A percentile compares a stretch with the other conserved stretches of the same genome.
phyloP scores from a whole-genome alignment of 2,888 invertebrate genomes.

The Microctonus aethiopoides region DNA sequence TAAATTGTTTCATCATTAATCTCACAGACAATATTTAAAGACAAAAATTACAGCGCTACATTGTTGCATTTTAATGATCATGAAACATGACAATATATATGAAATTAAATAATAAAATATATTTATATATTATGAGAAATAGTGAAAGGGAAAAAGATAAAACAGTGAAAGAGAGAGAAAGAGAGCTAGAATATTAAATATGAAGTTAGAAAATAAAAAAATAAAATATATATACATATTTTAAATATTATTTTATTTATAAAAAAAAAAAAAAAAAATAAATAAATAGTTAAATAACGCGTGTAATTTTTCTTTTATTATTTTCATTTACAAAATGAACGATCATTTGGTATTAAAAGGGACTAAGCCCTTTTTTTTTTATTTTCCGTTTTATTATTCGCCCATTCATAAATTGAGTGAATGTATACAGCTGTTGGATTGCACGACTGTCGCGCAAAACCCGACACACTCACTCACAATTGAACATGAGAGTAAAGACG shows the following conservation, averaged over 20 bases:
- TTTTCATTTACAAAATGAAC: too few species aligned
- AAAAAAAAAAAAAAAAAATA: too few species aligned
- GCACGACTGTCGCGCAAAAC: background rate
- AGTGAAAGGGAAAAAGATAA: too few species aligned
- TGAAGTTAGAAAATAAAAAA: background rate
- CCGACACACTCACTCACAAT: slow-evolving; percentile 21
- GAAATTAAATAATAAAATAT: background rate
- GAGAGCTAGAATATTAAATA: background rate
- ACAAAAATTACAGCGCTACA: background rate
- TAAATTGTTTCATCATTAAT: background rate
- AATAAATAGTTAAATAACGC: too few species aligned
- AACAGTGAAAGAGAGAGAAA: background rate
- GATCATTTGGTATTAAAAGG: too few species aligned
- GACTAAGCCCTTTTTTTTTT: slow-evolving; percentile 41
- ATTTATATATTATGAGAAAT: too few species aligned
- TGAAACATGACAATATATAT: background rate
- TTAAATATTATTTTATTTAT: too few species aligned
- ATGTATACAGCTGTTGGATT: slow-evolving; percentile 11
- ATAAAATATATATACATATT: too few species aligned
- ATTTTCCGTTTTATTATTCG: slow-evolving; percentile 41
- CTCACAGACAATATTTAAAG: background rate
- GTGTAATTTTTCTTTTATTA: too few species aligned
- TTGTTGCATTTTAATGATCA: background rate
- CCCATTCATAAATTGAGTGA: slow-evolving; percentile 33
- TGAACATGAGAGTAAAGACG: slow-evolving; percentile 14